Evolutionary conservation across 2,888 invertebrate species (phyloP).

Genomic region (Volucella zonaria): DNA sequence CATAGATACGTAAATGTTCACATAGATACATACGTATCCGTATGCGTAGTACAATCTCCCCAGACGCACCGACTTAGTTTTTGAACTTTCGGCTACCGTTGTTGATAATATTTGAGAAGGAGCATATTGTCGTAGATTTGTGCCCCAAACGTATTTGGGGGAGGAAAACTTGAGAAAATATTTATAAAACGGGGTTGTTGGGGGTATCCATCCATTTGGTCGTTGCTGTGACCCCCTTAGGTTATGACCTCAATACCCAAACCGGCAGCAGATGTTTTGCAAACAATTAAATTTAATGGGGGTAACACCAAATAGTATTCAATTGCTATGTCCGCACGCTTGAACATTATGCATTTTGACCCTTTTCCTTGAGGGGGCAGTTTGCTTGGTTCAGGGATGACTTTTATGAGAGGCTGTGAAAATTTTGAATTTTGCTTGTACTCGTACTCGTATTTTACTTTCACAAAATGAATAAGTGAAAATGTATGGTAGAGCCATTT

Average conservation of each 20-base stretch:
- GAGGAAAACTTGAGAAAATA: conserved; percentile 53
- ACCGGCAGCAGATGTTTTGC: conserved; percentile 68
- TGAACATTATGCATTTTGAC: conserved; percentile 64
- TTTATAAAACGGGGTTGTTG: conserved; percentile 38
- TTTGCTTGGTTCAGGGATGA: not conserved
- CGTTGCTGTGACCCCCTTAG: conserved; percentile 35
- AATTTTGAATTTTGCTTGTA: too few species aligned
- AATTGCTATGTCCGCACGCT: conserved; percentile 73
- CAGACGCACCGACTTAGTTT: conserved; percentile 58
- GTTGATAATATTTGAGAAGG: conserved; percentile 54
- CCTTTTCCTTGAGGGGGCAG: conserved; percentile 29
- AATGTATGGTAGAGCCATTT: too few species aligned
- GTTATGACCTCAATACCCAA: conserved; percentile 66
- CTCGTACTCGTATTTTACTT: too few species aligned
- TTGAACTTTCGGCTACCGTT: conserved; percentile 47
- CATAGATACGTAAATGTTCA: not conserved
- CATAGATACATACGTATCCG: conserved; percentile 1
- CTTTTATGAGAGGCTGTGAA: not conserved
- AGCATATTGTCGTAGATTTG: conserved; percentile 34
- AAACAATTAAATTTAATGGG: conserved; percentile 74
- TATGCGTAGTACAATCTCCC: conserved; percentile 10
- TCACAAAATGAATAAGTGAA: too few species aligned
- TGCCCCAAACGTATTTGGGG: conserved; percentile 25
- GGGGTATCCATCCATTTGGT: conserved; percentile 40
- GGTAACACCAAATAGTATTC: conserved; percentile 74